Conservation (phyloP, 1,140 invertebrate genomes). For the Meloidogyne exigua region DNA sequence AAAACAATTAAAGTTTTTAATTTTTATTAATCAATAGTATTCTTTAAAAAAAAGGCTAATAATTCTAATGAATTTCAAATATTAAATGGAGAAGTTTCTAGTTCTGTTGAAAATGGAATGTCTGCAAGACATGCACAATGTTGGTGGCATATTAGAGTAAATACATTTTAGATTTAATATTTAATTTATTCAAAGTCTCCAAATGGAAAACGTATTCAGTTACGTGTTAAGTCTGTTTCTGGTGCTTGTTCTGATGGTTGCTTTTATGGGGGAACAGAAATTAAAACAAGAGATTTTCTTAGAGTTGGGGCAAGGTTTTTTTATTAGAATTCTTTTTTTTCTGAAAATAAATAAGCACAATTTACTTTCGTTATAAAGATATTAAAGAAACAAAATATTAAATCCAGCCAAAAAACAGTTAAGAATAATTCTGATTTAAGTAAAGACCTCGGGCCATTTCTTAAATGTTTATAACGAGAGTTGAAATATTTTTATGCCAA, state of each 20-base stretch:
- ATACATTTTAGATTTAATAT: not conserved
- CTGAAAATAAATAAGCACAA: not conserved
- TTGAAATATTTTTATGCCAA: too few relatives aligned
- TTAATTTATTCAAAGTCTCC: conserved; percentile 26
- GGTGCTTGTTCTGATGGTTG: conserved; percentile 43
- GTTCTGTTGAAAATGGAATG: conserved; percentile 26
- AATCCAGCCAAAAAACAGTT: not conserved
- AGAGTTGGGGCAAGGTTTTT: conserved; percentile 28
- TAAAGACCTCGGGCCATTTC: too few relatives aligned
- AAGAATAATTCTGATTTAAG: not conserved
- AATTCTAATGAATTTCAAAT: conserved; percentile 29
- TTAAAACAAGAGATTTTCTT: conserved; percentile 38
- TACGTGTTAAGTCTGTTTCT: conserved; percentile 27
- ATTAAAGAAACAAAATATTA: not conserved
- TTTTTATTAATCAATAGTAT: not conserved
- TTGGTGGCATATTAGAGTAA: conserved; percentile 48
- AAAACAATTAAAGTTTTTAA: conserved; percentile 22
- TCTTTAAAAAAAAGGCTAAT: conserved; percentile 26
- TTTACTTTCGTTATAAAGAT: not conserved
- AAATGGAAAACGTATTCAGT: conserved; percentile 36
- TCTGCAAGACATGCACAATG: conserved; percentile 42
- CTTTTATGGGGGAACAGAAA: conserved; percentile 44
- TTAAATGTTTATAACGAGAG: too few relatives aligned
- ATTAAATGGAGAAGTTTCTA: conserved; percentile 38
- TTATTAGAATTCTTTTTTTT: too few relatives aligned